phyloP scores from a whole-genome alignment of 2,888 invertebrate genomes.

The Dermolepida albohirtum region DNA sequence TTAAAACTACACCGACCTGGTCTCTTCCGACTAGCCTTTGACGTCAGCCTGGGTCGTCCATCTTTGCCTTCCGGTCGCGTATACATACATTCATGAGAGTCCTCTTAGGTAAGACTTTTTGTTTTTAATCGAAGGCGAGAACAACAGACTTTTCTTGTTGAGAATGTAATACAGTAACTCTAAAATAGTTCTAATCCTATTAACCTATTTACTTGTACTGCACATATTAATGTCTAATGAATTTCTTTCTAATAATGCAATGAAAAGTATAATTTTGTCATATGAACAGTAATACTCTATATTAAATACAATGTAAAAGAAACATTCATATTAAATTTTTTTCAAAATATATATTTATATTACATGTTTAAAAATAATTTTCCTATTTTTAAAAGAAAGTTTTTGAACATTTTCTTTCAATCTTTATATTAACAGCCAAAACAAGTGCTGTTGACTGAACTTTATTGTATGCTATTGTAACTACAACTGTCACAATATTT shows the following conservation, averaged over 20 bases:
- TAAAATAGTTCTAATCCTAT: neutral
- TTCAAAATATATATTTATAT: too few species aligned
- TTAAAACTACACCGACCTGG: neutral
- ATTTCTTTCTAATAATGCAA: neutral
- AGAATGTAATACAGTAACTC: neutral
- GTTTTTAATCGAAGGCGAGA: neutral
- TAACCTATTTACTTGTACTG: constrained; percentile 12
- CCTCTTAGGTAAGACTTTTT: neutral
- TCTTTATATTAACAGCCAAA: too few species aligned
- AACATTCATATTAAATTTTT: too few species aligned
- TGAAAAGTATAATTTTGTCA: too few species aligned
- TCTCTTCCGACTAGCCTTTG: neutral
- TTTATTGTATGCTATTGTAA: too few species aligned
- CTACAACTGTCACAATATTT: too few species aligned
- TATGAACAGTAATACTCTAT: too few species aligned
- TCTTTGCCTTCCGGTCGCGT: constrained; percentile 22
- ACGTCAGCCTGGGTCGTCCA: constrained; percentile 16
- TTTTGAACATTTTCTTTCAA: too few species aligned
- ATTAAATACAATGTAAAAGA: too few species aligned
- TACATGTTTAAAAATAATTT: too few species aligned
- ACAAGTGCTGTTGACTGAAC: too few species aligned
- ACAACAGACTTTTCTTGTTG: constrained; percentile 1
- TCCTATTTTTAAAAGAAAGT: too few species aligned
- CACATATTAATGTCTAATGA: constrained; percentile 2
- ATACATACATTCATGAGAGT: constrained; percentile 27